These are phyloP conservation scores for Lophotriccus pileatus DNA, from an alignment of 2,797 vertebrate species.

Conservation along the genomic window DNA sequence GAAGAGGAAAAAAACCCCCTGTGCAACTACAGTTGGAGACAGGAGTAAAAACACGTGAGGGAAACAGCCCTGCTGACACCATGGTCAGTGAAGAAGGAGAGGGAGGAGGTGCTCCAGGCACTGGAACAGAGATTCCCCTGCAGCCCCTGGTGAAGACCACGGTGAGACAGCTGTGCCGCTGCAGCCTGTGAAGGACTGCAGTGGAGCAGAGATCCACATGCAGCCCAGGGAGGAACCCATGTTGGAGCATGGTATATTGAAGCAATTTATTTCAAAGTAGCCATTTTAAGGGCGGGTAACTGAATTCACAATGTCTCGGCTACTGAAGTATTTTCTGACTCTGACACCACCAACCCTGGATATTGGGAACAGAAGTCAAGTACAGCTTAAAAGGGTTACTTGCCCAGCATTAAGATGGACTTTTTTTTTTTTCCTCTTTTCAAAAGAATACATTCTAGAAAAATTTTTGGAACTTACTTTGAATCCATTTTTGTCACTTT, in stretches of 20 bases:
- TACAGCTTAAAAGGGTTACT: neutral
- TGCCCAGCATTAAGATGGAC: neutral
- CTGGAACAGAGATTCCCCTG: neutral
- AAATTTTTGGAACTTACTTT: slow-evolving; percentile 80
- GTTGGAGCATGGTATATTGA: neutral
- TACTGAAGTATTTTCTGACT: neutral
- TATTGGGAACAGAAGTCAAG: neutral
- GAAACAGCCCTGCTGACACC: neutral
- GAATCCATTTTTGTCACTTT: slow-evolving; percentile 93
- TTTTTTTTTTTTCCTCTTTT: neutral
- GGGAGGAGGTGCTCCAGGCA: neutral
- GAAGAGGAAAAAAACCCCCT: neutral
- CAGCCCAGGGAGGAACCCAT: neutral
- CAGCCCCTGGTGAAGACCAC: neutral
- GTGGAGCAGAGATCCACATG: neutral
- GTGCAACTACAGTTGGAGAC: neutral
- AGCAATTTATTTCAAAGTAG: neutral
- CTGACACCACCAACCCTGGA: neutral
- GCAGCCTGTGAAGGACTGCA: no score
- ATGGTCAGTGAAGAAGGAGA: neutral
- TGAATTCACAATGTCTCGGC: neutral
- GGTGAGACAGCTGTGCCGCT: neutral
- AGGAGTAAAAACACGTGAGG: neutral
- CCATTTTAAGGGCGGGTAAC: neutral
- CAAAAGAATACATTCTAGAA: neutral